phyloP scores from a whole-genome alignment of 1,140 invertebrate species.

The Neelides sp. region DNA sequence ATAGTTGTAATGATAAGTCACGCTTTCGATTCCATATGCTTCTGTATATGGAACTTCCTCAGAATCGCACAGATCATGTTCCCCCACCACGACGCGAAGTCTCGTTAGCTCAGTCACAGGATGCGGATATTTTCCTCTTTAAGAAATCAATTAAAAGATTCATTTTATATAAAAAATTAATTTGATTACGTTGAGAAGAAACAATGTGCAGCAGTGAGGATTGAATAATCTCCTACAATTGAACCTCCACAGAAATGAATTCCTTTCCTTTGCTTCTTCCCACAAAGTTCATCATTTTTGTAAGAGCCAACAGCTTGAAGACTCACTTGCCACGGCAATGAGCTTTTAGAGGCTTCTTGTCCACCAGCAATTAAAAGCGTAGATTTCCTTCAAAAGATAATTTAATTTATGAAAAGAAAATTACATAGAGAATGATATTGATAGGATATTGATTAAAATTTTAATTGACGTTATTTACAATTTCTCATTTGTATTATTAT shows the following conservation, averaged over 20 bases:
- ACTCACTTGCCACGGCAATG: conserved; percentile 19
- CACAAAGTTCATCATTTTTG: conserved; percentile 7
- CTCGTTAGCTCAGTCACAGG: conserved; percentile 6
- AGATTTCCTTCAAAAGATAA: not conserved
- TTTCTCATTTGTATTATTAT: too few species aligned
- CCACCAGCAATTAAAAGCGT: conserved; percentile 16
- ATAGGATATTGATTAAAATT: too few species aligned
- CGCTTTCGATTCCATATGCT: conserved; percentile 9
- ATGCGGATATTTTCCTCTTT: conserved; percentile 17
- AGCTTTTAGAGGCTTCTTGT: conserved; percentile 11
- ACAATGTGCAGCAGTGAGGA: conserved; percentile 20
- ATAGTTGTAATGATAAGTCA: conserved; percentile 24
- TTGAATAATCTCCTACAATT: conserved; percentile 20
- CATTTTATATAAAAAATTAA: not conserved
- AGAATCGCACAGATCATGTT: conserved; percentile 15
- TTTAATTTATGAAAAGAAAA: too few species aligned
- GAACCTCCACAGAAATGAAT: conserved; percentile 23
- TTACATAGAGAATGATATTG: too few species aligned
- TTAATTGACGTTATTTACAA: too few species aligned
- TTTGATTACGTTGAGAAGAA: conserved; percentile 18
- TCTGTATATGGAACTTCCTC: conserved; percentile 16
- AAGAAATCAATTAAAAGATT: not conserved
- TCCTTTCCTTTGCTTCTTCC: conserved; percentile 10
- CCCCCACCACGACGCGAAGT: conserved; percentile 23
- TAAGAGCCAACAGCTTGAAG: conserved; percentile 14